Conservation (phyloP, 1,140 invertebrate species). For the Varroa destructor region DNA sequence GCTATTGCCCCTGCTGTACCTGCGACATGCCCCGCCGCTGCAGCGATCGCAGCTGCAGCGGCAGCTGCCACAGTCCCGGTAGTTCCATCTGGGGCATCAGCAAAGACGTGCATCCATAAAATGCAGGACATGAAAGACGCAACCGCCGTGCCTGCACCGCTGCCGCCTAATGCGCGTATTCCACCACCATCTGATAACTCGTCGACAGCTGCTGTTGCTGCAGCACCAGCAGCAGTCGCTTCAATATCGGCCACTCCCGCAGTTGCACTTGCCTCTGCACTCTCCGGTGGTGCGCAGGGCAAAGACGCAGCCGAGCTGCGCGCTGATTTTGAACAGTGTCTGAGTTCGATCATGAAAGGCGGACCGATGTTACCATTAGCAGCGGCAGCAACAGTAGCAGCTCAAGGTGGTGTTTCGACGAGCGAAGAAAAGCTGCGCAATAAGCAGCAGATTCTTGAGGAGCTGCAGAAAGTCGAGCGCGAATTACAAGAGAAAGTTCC, state of each 20-base stretch:
- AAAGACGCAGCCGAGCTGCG: conserved; percentile 23
- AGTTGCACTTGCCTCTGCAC: background rate
- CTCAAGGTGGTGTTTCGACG: background rate
- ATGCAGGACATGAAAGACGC: too few relatives aligned
- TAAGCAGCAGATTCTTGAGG: conserved; percentile 62
- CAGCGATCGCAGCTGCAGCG: conserved; percentile 29
- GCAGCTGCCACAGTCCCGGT: conserved; percentile 30
- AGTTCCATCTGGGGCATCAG: conserved; percentile 27
- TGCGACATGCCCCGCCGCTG: conserved; percentile 30
- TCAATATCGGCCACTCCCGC: background rate
- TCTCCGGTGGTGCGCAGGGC: too few relatives aligned
- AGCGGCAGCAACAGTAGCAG: background rate
- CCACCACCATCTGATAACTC: too few relatives aligned
- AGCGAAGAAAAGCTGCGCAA: conserved; percentile 53
- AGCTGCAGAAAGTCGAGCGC: conserved; percentile 59
- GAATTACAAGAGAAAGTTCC: conserved; percentile 54
- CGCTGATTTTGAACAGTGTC: conserved; percentile 24
- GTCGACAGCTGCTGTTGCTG: background rate
- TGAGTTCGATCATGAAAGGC: conserved; percentile 25
- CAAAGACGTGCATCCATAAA: too few relatives aligned
- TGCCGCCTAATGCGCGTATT: too few relatives aligned
- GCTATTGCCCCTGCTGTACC: conserved; percentile 28
- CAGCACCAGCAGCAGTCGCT: background rate
- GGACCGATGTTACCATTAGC: background rate
- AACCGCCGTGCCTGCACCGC: too few relatives aligned